A percentile compares a stretch with the other conserved stretches of the same genome.
Evolutionary conservation across 2,888 invertebrate species (phyloP).

Genomic region (Eupsilia transversa): DNA sequence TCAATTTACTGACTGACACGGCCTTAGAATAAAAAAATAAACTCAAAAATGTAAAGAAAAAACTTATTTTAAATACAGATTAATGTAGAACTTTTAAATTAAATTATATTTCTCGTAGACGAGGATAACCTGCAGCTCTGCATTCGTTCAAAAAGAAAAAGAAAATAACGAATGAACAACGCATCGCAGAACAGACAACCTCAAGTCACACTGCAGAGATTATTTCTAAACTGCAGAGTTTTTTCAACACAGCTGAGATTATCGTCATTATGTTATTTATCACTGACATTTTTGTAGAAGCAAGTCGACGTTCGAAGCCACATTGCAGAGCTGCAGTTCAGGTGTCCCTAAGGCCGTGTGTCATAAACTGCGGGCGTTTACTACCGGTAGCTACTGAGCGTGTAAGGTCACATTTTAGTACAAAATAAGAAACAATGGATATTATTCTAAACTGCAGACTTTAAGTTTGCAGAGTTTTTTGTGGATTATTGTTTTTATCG

Average conservation of each 20-base stretch:
- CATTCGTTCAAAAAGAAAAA: conserved; percentile 25
- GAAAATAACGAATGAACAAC: conserved; percentile 13
- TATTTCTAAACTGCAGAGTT: conserved; percentile 45
- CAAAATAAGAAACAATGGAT: not conserved
- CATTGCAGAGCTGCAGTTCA: conserved; percentile 50
- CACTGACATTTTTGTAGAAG: conserved; percentile 31
- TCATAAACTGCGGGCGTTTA: conserved; percentile 83
- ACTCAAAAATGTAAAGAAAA: conserved; percentile 32
- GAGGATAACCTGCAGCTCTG: conserved; percentile 52
- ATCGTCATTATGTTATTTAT: conserved; percentile 22
- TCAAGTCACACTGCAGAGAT: conserved; percentile 39
- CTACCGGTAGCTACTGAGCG: conserved; percentile 37
- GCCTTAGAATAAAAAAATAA: conserved; percentile 66
- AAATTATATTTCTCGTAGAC: conserved; percentile 22
- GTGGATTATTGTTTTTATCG: conserved; percentile 39
- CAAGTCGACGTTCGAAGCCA: conserved; percentile 36
- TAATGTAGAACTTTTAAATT: conserved; percentile 23
- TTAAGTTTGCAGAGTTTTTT: conserved; percentile 5
- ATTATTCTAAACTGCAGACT: conserved; percentile 25
- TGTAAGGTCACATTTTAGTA: conserved; percentile 55
- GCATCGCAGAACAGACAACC: conserved; percentile 30
- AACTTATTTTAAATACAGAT: conserved; percentile 53
- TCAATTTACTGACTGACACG: conserved; percentile 62
- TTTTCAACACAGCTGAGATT: conserved; percentile 28
- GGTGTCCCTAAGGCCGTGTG: conserved; percentile 79